Evolutionary conservation across 2,797 vertebrate species (phyloP), one percentile per base, ranked within the genome.

Genomic region (Diglossa cyanea): DNA sequence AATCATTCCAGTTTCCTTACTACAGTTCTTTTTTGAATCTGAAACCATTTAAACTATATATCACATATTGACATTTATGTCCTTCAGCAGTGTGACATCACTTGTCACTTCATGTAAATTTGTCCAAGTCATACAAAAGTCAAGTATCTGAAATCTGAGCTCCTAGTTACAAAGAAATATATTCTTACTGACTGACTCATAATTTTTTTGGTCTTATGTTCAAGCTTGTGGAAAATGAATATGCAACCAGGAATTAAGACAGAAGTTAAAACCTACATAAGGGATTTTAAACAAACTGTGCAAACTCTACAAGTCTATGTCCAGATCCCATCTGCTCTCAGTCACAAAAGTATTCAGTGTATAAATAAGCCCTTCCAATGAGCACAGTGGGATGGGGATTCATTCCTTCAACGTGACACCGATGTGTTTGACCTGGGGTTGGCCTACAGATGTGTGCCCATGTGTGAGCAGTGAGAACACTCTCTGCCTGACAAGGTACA

Each of bases 181-280:
- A 95, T 67, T 96, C 92, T 95, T 90, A 95, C 95, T 96, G 92
- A 93, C 89, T 97, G 96, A 97, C 93, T 97, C 90, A 95, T 95
- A 76, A 25, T 94, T 95, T 95, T 96, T 97, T 96, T 95, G 47
- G 78, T 97, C 68, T 97, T 97, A 92, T 86, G 76, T 97, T 97
- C 94, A 96, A 96, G 48, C 87, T 96, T 25, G 62, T 96, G 80
- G 79, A 97, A 98, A 98, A 97, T 97, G 84, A 96, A 95, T 90
- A 97, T 94, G 96, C 97, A 97, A 92, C 85, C 55, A 97, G 90
- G 97, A 98, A 96, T 97, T 96, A 97, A 98, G 94, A 94, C 86
- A 95, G 96, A 97, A 97, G 94, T 96, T 96, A 96, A 96, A 98
- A 97, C 97, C 95, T 97, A 95, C 23, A 25, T 94, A 94, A 91